phyloP scores from a whole-genome alignment of 2,797 vertebrate species.

The Lycodopsis pacificus region DNA sequence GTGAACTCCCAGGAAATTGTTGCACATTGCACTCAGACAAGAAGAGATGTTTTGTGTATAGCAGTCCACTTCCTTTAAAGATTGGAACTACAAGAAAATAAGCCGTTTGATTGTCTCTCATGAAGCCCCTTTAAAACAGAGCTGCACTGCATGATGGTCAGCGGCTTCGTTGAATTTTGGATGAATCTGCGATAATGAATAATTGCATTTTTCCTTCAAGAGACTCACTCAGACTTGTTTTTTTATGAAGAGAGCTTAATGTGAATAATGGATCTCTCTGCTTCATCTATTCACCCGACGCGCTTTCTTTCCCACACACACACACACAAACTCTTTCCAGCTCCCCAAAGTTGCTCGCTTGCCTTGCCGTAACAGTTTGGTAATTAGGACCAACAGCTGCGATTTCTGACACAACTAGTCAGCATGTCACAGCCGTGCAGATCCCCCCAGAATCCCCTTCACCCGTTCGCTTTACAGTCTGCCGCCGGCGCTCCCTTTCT shows the following conservation, averaged over 20 bases:
- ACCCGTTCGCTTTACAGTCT: conserved; percentile 46
- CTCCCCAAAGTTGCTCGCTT: conserved; percentile 44
- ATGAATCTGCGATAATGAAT: conserved; percentile 48
- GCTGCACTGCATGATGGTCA: conserved; percentile 38
- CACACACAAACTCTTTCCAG: neutral
- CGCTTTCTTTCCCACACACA: neutral
- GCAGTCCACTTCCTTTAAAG: conserved; percentile 16
- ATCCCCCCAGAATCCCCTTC: conserved; percentile 47
- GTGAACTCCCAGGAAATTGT: conserved; percentile 42
- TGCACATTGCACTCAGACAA: neutral
- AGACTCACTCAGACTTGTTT: conserved; percentile 32
- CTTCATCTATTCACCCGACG: conserved; percentile 36
- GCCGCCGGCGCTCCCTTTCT: conserved; percentile 37
- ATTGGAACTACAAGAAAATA: conserved; percentile 15
- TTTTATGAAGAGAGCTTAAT: conserved; percentile 43
- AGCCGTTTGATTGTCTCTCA: conserved; percentile 11
- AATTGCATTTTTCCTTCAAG: conserved; percentile 48
- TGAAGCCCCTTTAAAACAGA: conserved; percentile 15
- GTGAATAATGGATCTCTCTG: conserved; percentile 64
- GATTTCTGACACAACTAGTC: conserved; percentile 70
- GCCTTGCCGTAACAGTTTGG: conserved; percentile 51
- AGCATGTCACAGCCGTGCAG: conserved; percentile 56
- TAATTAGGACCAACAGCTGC: conserved; percentile 76
- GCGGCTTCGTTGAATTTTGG: conserved; percentile 52
- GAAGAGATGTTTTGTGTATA: conserved; percentile 24